Conservation (phyloP, 2,888 invertebrate genomes). For the Ectropis crepuscularia region DNA sequence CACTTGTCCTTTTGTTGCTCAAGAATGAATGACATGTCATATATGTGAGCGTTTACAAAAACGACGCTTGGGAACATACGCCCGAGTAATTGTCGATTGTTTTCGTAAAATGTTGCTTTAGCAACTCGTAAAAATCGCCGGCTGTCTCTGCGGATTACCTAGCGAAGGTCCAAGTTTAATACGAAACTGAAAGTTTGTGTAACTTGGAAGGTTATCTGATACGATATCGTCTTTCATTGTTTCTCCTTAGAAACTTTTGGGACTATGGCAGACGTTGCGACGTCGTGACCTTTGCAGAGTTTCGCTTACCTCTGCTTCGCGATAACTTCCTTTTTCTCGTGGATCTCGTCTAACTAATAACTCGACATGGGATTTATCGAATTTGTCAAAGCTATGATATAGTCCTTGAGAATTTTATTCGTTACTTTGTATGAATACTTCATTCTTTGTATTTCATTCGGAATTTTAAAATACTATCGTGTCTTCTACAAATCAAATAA, state of each 20-base stretch:
- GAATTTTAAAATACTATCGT: no score
- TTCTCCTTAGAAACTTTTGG: conserved; percentile 22
- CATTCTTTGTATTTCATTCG: no score
- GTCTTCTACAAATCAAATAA: no score
- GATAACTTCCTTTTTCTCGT: conserved; percentile 3
- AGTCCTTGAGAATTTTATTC: no score
- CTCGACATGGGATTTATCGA: not conserved
- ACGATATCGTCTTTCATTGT: conserved; percentile 30
- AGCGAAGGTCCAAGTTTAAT: conserved; percentile 22
- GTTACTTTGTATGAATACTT: no score
- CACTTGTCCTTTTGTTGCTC: conserved; percentile 59
- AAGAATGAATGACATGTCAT: conserved; percentile 57
- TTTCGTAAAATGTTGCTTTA: conserved; percentile 46
- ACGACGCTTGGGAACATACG: conserved; percentile 57
- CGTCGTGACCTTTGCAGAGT: conserved; percentile 21
- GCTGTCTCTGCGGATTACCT: conserved; percentile 21
- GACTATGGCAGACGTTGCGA: conserved; percentile 18
- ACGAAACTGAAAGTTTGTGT: conserved; percentile 28
- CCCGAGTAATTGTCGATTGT: conserved; percentile 59
- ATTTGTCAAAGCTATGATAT: no score
- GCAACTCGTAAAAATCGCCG: conserved; percentile 29
- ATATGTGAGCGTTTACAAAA: conserved; percentile 52
- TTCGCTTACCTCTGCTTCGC: conserved; percentile 1
- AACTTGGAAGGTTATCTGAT: conserved; percentile 30
- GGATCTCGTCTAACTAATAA: conserved; percentile 1